Evolutionary conservation across 2,797 vertebrate genomes (phyloP), one percentile per base, ranked within the genome.

Genomic region (Cyprinodon diabolis): DNA sequence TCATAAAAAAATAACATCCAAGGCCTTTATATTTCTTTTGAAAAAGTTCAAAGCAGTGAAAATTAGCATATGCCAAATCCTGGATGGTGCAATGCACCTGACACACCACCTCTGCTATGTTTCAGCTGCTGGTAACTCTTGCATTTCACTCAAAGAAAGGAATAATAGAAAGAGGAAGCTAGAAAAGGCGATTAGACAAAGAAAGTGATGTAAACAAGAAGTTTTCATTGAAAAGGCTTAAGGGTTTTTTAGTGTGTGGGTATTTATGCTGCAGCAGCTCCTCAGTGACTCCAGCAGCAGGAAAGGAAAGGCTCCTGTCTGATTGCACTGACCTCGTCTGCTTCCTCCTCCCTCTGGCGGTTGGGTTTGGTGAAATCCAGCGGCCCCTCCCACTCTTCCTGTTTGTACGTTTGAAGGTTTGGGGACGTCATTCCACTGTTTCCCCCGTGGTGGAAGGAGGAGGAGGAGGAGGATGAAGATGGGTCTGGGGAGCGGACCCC

Each of bases 361-460:
- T 97, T 97, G 83, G 97, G 96, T 92, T 99, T 99, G 17, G 98
- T 99, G 93, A 99, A 99, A 93, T 99, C 98, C 79, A 99, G 95
- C 62, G 98, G 98, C 12, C 97, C 97, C 56, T 99, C 98, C 97
- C 97, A 99, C 62, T 97, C 97, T 47, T 99, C 98, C 93, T 97
- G 98, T 84, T 98, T 97, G 90, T 98, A 97, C 69, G 93, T 73
- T 77, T 96, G 96, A 54, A 95, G 94, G 86, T 95, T 97, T 1
- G 97, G 96, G 0, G 97, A 97, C 49, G 96, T 96, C 95, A 97
- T 95, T 76, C 95, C 95, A 74, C 96, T 97, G 94, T 95, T 95
- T 0, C 96, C 96, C 76, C 96, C 93, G 7, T 90, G 93, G 83
- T 92, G 94, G 60, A 93, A 94, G 66, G 65, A 76, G 4, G 75